phyloP scores from a whole-genome alignment of 2,113 vertebrate species.

The Nothobranchius furzeri region DNA sequence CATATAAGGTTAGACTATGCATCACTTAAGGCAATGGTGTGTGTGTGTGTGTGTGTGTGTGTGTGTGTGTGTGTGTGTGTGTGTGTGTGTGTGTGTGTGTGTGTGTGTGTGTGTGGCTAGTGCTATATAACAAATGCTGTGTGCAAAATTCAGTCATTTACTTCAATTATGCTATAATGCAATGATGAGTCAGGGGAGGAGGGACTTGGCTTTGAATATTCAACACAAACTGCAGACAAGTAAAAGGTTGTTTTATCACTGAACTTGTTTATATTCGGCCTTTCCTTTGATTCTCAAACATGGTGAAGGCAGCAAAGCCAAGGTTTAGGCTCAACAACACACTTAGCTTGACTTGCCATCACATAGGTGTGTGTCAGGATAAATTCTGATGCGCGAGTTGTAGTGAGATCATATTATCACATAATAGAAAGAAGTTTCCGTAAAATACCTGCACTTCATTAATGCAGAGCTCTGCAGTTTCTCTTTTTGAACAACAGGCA shows the following conservation, averaged over 20 bases:
- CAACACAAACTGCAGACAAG: conserved; percentile 3
- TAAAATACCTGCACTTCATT: too few relatives aligned
- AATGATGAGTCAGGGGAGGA: conserved; percentile 33
- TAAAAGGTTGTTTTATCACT: conserved; percentile 45
- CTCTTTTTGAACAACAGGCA: too few relatives aligned
- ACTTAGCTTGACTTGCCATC: too few relatives aligned
- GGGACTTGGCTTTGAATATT: conserved; percentile 20
- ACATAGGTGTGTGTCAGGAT: too few relatives aligned
- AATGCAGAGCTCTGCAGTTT: too few relatives aligned
- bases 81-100: too few relatives aligned
- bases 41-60: conserved; percentile 1
- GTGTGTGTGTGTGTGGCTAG: conserved; percentile 68
- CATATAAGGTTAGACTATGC: conserved; percentile 73
- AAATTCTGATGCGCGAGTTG: too few relatives aligned
- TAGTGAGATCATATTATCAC: too few relatives aligned
- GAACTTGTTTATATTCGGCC: background rate
- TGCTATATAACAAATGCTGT: conserved; percentile 71
- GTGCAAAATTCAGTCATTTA: conserved; percentile 68
- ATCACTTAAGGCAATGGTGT: conserved; percentile 50
- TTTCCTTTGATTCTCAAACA: background rate
- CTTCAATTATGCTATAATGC: conserved; percentile 46
- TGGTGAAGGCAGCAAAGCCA: background rate
- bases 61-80: too few relatives aligned
- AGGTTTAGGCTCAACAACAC: too few relatives aligned
- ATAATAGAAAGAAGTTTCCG: too few relatives aligned